Evolutionary conservation across 2,113 vertebrate genomes (phyloP).

Genomic region (Chinchilla lanigera): DNA sequence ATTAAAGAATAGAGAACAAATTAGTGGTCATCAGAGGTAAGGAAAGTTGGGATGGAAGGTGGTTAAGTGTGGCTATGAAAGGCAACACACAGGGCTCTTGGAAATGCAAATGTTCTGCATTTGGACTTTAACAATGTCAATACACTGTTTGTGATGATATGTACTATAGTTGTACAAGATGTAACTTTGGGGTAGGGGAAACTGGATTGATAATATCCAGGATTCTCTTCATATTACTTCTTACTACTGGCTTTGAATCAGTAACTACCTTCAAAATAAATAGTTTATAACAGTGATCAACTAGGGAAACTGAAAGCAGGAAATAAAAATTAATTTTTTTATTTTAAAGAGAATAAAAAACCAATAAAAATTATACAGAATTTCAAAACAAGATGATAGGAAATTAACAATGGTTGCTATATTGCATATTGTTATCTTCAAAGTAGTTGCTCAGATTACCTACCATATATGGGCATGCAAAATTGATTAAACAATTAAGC

Average conservation of each 20-base stretch:
- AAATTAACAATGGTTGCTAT: too few species aligned
- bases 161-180: neutral
- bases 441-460: too few species aligned
- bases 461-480: too few species aligned
- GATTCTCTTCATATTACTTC: constrained; percentile 14
- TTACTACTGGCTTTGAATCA: neutral
- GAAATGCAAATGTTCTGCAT: neutral
- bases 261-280: neutral
- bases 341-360: too few species aligned
- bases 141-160: neutral
- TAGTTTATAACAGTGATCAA: neutral
- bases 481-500: too few species aligned
- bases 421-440: too few species aligned
- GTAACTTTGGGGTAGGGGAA: neutral
- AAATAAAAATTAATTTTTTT: neutral
- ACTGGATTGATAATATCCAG: neutral
- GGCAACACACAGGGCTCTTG: neutral
- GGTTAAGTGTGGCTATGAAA: neutral
- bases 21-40: neutral
- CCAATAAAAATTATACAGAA: too few species aligned
- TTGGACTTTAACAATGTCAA: neutral
- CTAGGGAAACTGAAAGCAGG: constrained; percentile 26
- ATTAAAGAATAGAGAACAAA: neutral
- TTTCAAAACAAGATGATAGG: too few species aligned
- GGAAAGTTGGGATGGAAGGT: neutral